These are phyloP conservation scores for Vultur gryphus DNA, from an alignment of 2,797 vertebrate genomes.

Conservation along the genomic window DNA sequence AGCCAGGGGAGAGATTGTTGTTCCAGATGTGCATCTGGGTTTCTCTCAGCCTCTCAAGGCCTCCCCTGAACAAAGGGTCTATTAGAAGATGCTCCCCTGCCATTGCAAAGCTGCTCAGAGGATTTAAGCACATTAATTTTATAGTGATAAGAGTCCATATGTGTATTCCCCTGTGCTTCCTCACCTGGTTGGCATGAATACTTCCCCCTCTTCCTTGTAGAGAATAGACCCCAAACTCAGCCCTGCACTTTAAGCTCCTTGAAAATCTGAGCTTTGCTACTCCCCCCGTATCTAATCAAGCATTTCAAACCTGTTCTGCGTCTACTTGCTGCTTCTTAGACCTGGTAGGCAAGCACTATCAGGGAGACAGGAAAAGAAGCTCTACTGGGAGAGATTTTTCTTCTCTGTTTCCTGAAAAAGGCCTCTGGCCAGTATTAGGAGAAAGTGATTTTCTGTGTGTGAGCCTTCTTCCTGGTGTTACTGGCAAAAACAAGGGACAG, in stretches of 20 bases:
- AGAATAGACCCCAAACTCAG: background rate
- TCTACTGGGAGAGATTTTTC: background rate
- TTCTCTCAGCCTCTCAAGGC: background rate
- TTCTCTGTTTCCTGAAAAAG: background rate
- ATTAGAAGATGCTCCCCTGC: background rate
- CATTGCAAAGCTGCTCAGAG: background rate
- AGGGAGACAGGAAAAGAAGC: background rate
- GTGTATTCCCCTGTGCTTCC: background rate
- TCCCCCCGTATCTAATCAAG: background rate
- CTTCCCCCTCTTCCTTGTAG: background rate
- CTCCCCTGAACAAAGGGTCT: background rate
- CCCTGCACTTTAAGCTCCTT: background rate
- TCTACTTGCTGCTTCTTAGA: background rate
- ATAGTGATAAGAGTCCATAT: background rate
- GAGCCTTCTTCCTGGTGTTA: background rate
- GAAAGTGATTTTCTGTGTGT: background rate
- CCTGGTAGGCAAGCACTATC: background rate
- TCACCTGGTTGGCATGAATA: background rate
- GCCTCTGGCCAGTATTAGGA: background rate
- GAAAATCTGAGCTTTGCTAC: background rate
- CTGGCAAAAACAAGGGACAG: conserved; percentile 6
- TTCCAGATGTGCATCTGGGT: background rate
- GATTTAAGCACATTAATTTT: background rate
- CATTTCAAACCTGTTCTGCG: background rate
- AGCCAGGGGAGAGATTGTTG: background rate